phyloP scores from a whole-genome alignment of 2,113 vertebrate genomes.

The Esox niger region DNA sequence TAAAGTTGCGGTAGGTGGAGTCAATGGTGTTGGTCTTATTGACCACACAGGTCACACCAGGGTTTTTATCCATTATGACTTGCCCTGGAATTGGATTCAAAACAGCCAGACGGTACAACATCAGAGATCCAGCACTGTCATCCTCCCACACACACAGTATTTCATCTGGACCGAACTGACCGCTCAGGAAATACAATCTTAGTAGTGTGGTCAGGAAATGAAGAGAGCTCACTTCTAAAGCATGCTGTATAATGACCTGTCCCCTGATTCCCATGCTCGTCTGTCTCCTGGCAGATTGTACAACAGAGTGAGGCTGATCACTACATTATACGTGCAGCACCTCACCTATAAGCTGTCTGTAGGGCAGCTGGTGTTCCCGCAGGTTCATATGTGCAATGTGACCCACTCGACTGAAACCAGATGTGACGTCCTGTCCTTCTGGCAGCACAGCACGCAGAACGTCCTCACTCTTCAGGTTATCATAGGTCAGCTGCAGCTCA shows the following conservation, averaged over 20 bases:
- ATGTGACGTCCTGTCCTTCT: conserved; percentile 86
- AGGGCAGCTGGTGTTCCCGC: conserved; percentile 90
- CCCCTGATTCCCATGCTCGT: too few species aligned
- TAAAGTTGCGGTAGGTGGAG: conserved; percentile 89
- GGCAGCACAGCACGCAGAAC: conserved; percentile 91
- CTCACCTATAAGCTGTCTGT: conserved; percentile 90
- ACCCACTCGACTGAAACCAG: conserved; percentile 90
- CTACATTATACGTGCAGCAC: not conserved
- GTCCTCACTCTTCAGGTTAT: conserved; percentile 91
- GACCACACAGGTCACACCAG: conserved; percentile 90
- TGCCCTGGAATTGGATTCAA: conserved; percentile 73
- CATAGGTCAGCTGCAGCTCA: conserved; percentile 82
- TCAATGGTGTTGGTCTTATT: conserved; percentile 92
- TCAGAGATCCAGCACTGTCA: not conserved
- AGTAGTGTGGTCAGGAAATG: not conserved
- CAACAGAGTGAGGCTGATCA: too few species aligned
- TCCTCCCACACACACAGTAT: not conserved
- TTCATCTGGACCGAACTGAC: conserved; percentile 1
- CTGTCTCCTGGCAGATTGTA: too few species aligned
- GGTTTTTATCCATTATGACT: conserved; percentile 96
- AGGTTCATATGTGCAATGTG: conserved; percentile 96
- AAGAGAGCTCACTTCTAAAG: too few species aligned
- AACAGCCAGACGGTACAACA: not conserved
- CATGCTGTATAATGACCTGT: too few species aligned
- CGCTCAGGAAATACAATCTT: conserved; percentile 2